Percentiles rank a stretch among this genome's conserved stretches.
Conservation (phyloP, 2,113 vertebrate genomes). For the Sarotherodon lohbergeri region DNA sequence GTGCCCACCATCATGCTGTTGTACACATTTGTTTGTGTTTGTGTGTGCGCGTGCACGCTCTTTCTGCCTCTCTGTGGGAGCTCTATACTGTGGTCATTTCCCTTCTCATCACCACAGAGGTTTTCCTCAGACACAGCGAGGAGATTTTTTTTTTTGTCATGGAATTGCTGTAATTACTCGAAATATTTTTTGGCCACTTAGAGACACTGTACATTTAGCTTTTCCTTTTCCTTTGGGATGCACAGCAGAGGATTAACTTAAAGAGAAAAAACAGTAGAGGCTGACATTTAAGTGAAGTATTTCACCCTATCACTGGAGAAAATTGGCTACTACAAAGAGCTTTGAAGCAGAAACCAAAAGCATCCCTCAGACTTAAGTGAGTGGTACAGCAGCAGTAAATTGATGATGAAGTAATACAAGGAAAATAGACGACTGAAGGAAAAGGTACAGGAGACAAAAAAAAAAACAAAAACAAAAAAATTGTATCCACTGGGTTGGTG, state of each 20-base stretch:
- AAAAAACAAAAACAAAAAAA: neutral
- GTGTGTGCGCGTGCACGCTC: neutral
- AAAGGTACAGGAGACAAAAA: neutral
- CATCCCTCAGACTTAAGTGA: neutral
- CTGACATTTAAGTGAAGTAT: neutral
- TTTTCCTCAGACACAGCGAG: neutral
- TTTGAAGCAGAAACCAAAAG: neutral
- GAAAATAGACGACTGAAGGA: neutral
- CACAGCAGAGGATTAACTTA: neutral
- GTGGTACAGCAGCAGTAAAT: neutral
- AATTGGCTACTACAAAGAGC: neutral
- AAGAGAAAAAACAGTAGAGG: neutral
- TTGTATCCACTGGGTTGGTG: neutral
- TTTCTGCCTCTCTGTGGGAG: slow-evolving; percentile 31
- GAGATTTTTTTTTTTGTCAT: slow-evolving; percentile 1
- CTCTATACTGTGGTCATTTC: slow-evolving; percentile 33
- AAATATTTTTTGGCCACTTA: neutral
- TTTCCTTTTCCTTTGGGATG: neutral
- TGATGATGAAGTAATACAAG: neutral
- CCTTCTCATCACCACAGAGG: slow-evolving; percentile 6
- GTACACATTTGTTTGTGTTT: neutral
- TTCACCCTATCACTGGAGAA: neutral
- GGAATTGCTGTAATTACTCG: slow-evolving; percentile 20
- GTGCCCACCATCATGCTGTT: neutral
- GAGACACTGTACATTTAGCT: neutral